These are phyloP conservation scores for Heliconius himera DNA, from an alignment of 1,140 invertebrate species.

Conservation along the genomic window DNA sequence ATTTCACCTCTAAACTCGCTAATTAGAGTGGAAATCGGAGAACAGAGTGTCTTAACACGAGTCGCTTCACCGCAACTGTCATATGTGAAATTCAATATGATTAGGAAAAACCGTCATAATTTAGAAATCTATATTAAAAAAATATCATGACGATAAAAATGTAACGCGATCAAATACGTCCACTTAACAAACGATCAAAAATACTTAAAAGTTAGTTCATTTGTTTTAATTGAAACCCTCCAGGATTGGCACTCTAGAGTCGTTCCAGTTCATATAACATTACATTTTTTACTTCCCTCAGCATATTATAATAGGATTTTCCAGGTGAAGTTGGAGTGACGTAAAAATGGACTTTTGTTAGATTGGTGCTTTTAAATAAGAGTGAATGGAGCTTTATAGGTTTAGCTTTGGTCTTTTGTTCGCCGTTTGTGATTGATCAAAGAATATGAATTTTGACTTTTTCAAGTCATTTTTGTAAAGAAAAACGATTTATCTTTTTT, in stretches of 20 bases:
- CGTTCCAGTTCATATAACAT: background rate
- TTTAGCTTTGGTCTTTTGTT: background rate
- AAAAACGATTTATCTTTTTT: background rate
- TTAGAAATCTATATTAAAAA: constrained; percentile 16
- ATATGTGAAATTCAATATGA: too few relatives aligned
- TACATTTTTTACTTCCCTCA: background rate
- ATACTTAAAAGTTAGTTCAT: background rate
- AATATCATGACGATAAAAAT: background rate
- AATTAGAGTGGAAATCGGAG: too few relatives aligned
- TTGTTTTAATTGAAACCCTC: constrained; percentile 27
- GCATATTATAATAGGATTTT: background rate
- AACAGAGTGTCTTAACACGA: too few relatives aligned
- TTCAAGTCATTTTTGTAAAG: background rate
- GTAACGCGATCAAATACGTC: background rate
- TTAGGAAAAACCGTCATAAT: too few relatives aligned
- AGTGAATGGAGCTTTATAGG: background rate
- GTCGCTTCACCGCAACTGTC: too few relatives aligned
- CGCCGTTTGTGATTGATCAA: background rate
- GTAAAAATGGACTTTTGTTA: background rate
- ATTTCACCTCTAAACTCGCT: too few relatives aligned
- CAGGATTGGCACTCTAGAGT: constrained; percentile 16
- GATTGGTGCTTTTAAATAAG: background rate
- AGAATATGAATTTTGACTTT: background rate
- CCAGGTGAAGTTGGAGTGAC: background rate
- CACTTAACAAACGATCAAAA: background rate